Evolutionary conservation across 1,140 invertebrate genomes (phyloP).

Genomic region (Harpegnathos saltator): DNA sequence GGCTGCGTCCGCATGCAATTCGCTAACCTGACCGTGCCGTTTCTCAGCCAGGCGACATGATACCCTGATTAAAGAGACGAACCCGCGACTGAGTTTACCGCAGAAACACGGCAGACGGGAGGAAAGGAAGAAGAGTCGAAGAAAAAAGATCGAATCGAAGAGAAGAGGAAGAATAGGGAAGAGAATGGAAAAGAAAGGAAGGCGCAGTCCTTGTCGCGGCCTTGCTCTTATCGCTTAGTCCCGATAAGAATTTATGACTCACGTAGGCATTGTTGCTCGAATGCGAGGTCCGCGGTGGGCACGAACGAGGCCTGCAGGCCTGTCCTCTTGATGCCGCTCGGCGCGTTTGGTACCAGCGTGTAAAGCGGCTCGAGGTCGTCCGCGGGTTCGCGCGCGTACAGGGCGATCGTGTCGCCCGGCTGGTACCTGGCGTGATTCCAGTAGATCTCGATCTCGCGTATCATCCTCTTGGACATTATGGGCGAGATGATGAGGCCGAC

Average conservation of each 20-base stretch:
- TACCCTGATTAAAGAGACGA: conserved; percentile 68
- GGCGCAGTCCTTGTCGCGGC: too few species aligned
- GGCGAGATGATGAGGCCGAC: conserved; percentile 76
- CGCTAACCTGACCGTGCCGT: conserved; percentile 74
- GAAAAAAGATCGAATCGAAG: too few species aligned
- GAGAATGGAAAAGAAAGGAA: too few species aligned
- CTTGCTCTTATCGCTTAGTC: too few species aligned
- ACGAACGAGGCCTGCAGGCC: conserved; percentile 71
- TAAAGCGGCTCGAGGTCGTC: conserved; percentile 63
- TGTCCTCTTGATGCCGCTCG: conserved; percentile 72
- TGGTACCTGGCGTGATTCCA: conserved; percentile 75
- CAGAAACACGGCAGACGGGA: too few species aligned
- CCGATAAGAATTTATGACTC: conserved; percentile 34
- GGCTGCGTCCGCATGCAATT: conserved; percentile 86
- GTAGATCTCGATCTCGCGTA: conserved; percentile 77
- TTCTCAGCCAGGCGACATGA: conserved; percentile 68
- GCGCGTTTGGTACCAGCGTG: conserved; percentile 52
- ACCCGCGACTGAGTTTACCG: neutral
- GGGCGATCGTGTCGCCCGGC: conserved; percentile 70
- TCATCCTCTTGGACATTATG: conserved; percentile 63
- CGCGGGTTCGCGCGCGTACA: conserved; percentile 66
- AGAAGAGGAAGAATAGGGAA: too few species aligned
- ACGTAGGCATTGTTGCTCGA: conserved; percentile 73
- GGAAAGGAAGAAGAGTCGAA: too few species aligned
- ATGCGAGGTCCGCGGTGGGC: conserved; percentile 71